Conservation (phyloP, 2,797 vertebrate species). For the Lophius americanus region DNA sequence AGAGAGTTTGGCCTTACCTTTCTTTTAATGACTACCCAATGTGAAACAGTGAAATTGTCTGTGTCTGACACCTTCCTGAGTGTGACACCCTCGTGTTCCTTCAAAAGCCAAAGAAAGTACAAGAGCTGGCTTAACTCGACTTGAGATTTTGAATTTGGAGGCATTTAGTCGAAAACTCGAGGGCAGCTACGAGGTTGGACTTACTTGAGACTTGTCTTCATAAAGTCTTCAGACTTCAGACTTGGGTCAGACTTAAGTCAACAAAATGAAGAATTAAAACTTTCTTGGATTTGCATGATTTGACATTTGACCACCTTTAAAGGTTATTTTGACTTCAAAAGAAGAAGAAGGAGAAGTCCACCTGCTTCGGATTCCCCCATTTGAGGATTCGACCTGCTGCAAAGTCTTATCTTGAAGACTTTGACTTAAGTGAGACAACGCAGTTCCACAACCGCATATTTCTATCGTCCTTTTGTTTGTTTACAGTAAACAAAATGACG, state of each 20-base stretch:
- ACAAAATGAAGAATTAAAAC: not conserved
- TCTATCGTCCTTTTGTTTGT: too few species aligned
- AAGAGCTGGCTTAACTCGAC: not conserved
- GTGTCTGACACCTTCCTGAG: constrained; percentile 14
- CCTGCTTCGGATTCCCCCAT: too few species aligned
- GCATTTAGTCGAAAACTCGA: not conserved
- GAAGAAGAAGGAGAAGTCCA: too few species aligned
- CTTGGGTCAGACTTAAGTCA: not conserved
- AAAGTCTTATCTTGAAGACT: too few species aligned
- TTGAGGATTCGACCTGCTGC: too few species aligned
- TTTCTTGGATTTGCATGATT: too few species aligned
- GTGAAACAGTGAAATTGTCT: constrained; percentile 2
- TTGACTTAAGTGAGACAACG: too few species aligned
- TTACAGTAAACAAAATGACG: too few species aligned
- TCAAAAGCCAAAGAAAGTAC: not conserved
- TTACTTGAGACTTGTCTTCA: not conserved
- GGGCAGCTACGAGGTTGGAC: not conserved
- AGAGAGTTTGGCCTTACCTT: constrained; percentile 25
- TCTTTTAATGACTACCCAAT: constrained; percentile 33
- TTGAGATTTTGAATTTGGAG: not conserved
- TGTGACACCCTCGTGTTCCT: too few species aligned
- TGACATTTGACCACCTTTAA: too few species aligned
- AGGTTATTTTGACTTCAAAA: too few species aligned
- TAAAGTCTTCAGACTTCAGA: not conserved
- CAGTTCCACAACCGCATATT: too few species aligned